phyloP scores from a whole-genome alignment of 2,797 vertebrate species.

The Aviceda leuphotes region DNA sequence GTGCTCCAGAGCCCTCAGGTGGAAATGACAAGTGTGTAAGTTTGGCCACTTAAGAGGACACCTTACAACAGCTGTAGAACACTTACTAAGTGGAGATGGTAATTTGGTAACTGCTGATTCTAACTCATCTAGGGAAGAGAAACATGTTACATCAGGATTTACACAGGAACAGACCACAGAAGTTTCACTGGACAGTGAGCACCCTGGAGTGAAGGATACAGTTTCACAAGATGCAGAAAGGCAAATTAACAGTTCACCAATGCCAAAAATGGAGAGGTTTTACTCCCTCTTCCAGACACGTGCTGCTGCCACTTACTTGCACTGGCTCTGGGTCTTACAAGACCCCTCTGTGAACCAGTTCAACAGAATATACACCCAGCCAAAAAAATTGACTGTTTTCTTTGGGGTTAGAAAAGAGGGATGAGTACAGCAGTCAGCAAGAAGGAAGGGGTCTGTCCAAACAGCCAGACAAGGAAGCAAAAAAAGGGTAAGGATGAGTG shows the following conservation, averaged over 20 bases:
- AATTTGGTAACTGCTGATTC: neutral
- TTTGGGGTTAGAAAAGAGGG: neutral
- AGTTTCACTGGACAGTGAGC: neutral
- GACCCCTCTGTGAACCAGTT: neutral
- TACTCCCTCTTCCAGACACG: constrained; percentile 5
- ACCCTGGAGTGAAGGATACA: neutral
- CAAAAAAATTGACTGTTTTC: neutral
- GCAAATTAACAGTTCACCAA: neutral
- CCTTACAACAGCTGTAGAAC: neutral
- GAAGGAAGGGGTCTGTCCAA: neutral
- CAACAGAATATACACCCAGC: neutral
- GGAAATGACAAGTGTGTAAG: neutral
- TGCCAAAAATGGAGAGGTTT: constrained; percentile 55
- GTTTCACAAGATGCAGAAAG: constrained; percentile 8
- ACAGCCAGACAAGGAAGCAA: neutral
- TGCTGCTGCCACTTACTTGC: constrained; percentile 41
- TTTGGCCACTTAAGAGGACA: neutral
- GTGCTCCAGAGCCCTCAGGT: neutral
- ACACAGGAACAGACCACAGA: neutral
- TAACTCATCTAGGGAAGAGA: neutral
- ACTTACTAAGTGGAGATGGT: neutral
- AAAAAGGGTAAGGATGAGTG: neutral
- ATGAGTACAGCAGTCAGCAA: neutral
- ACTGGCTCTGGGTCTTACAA: neutral
- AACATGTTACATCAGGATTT: neutral